Conservation (phyloP, 2,888 invertebrate genomes). For the Augochlorella aurata region DNA sequence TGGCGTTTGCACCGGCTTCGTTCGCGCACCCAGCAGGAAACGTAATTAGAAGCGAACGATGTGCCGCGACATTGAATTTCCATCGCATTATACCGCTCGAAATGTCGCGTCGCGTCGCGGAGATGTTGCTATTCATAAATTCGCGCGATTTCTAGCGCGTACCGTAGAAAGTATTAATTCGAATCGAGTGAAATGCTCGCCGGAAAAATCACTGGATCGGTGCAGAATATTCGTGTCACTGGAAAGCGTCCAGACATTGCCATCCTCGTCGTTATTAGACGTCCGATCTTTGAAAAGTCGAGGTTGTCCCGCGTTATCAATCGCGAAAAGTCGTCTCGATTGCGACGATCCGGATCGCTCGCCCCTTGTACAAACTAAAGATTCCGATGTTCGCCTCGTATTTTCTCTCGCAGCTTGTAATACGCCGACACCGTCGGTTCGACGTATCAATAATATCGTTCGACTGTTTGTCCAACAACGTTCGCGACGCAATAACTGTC, state of each 20-base stretch:
- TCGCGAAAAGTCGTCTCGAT: too few relatives aligned
- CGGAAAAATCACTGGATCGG: neutral
- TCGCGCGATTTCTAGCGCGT: neutral
- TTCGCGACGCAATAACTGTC: neutral
- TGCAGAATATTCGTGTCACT: conserved; percentile 9
- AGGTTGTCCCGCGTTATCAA: too few relatives aligned
- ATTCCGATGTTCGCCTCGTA: too few relatives aligned
- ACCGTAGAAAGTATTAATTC: conserved; percentile 2
- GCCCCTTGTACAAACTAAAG: neutral
- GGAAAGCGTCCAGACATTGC: neutral
- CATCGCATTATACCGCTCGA: too few relatives aligned
- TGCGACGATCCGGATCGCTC: too few relatives aligned
- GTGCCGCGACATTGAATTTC: too few relatives aligned
- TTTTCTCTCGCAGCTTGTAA: too few relatives aligned
- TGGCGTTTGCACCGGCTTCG: too few relatives aligned
- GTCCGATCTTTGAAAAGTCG: neutral
- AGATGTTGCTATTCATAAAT: neutral
- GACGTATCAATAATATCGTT: conserved; percentile 6
- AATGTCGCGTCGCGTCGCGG: neutral
- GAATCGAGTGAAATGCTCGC: conserved; percentile 9
- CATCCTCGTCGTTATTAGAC: neutral
- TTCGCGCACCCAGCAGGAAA: too few relatives aligned
- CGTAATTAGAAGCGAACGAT: too few relatives aligned
- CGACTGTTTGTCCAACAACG: conserved; percentile 5
- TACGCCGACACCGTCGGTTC: too few relatives aligned